phyloP scores from a whole-genome alignment of 2,797 vertebrate species.

The Sebastiscus albofasciatus region DNA sequence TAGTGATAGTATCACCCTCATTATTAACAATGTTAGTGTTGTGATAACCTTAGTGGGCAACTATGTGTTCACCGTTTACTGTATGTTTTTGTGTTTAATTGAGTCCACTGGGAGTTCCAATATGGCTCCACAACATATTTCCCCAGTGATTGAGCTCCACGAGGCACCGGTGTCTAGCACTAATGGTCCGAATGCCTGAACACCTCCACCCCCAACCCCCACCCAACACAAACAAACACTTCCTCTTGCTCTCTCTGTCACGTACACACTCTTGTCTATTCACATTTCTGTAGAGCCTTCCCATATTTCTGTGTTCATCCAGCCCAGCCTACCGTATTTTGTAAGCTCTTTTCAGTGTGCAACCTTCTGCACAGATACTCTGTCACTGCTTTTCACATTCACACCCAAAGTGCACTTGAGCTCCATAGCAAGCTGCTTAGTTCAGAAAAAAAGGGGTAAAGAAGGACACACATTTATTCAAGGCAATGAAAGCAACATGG shows the following conservation, averaged over 20 bases:
- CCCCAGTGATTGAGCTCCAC: constrained; percentile 29
- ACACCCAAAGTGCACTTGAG: constrained; percentile 46
- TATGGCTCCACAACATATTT: constrained; percentile 35
- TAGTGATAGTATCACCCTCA: constrained; percentile 34
- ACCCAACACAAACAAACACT: background rate
- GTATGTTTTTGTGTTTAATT: constrained; percentile 60
- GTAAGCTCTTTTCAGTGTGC: constrained; percentile 30
- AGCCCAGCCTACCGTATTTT: background rate
- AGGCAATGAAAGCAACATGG: constrained; percentile 31
- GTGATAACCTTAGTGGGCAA: constrained; percentile 44
- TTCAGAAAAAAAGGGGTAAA: constrained; percentile 10
- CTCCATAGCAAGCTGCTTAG: constrained; percentile 46
- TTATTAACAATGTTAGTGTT: constrained; percentile 34
- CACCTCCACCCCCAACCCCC: too few species aligned
- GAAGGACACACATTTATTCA: constrained; percentile 15
- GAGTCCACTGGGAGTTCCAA: constrained; percentile 48
- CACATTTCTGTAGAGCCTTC: background rate
- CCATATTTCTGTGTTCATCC: constrained; percentile 25
- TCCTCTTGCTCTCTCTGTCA: background rate
- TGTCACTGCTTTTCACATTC: constrained; percentile 37
- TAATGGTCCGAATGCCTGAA: background rate
- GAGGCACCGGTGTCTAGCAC: background rate
- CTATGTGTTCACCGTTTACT: background rate
- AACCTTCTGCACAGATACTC: constrained; percentile 26
- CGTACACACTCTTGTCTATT: background rate